Percentiles rank a stretch among this genome's conserved stretches.
phyloP scores from a whole-genome alignment of 2,888 invertebrate genomes.

The Bugulina stolonifera region DNA sequence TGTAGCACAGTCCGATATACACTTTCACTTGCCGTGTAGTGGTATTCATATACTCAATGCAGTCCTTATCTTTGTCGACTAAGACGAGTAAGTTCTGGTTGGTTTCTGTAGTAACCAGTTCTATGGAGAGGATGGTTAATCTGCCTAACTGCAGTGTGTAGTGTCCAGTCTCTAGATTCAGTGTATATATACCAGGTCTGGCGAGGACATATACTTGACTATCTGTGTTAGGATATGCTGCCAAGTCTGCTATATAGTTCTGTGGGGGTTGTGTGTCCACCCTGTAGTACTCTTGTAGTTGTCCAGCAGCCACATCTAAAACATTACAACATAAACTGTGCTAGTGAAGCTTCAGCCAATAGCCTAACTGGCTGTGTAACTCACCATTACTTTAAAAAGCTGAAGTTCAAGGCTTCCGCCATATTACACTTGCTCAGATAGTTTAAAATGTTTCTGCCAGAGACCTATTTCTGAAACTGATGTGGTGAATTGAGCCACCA shows the following conservation, averaged over 20 bases:
- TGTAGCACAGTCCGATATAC: neutral
- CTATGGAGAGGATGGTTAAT: no score
- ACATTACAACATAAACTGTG: no score
- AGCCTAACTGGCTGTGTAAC: no score
- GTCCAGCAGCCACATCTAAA: no score
- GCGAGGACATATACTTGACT: neutral
- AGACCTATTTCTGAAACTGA: no score
- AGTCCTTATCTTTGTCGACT: neutral
- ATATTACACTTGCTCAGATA: no score
- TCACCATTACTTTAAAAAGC: no score
- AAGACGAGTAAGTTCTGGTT: neutral
- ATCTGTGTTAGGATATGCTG: neutral
- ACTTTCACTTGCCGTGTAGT: no score
- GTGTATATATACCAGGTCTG: neutral
- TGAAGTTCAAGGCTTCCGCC: no score
- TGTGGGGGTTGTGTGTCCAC: neutral
- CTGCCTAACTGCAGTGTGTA: neutral
- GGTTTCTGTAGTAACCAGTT: neutral
- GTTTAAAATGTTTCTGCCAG: no score
- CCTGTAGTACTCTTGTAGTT: neutral
- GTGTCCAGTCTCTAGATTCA: neutral
- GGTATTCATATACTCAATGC: slow-evolving; percentile 11
- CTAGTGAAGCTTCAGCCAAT: no score
- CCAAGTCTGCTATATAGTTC: neutral
- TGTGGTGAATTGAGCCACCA: no score